Conservation (phyloP, 2,888 invertebrate genomes). For the Trachelus stipa region DNA sequence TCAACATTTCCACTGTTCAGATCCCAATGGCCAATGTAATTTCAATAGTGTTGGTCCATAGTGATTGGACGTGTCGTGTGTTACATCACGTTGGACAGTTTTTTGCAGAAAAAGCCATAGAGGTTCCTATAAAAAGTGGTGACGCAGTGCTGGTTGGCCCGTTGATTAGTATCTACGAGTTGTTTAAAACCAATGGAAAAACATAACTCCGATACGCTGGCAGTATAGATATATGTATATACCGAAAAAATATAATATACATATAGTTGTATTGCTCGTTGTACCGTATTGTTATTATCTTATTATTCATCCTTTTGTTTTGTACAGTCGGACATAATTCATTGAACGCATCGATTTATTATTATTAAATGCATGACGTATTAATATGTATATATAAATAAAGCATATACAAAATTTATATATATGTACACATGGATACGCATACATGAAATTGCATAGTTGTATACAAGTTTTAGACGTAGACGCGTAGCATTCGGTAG, state of each 20-base stretch:
- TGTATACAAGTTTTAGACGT: constrained; percentile 5
- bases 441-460: neutral
- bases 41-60: neutral
- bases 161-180: constrained; percentile 54
- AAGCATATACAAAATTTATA: neutral
- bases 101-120: neutral
- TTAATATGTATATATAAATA: constrained; percentile 13
- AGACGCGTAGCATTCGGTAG: constrained; percentile 35
- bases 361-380: constrained; percentile 17
- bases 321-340: constrained; percentile 22
- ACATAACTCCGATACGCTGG: neutral
- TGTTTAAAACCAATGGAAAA: constrained; percentile 34
- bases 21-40: constrained; percentile 3
- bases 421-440: constrained; percentile 12
- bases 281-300: constrained; percentile 12
- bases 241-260: neutral
- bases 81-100: neutral
- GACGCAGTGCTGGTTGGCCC: constrained; percentile 44
- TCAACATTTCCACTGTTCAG: constrained; percentile 20
- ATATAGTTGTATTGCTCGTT: constrained; percentile 5
- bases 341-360: neutral
- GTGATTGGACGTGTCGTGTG: neutral
- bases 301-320: constrained; percentile 19
- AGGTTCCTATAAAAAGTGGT: neutral
- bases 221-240: neutral